These are phyloP conservation scores for Nymphalis c-album DNA, from an alignment of 2,888 invertebrate species.

Conservation along the genomic window DNA sequence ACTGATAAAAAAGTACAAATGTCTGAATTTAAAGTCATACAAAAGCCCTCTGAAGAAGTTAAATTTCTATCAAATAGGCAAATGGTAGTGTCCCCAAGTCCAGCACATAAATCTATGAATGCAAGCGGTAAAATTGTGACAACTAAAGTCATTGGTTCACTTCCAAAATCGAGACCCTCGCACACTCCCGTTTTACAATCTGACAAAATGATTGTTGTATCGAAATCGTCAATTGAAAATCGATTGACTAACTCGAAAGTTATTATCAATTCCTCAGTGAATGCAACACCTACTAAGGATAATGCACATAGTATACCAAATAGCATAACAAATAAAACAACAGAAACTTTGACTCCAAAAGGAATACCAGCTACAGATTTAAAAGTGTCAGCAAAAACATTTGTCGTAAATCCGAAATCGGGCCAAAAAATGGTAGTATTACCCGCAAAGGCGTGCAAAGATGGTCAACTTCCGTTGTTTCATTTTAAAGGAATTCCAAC, in stretches of 20 bases:
- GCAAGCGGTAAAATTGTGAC: slow-evolving; percentile 66
- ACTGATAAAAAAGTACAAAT: slow-evolving; percentile 67
- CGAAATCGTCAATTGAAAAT: slow-evolving; percentile 63
- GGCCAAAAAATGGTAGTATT: slow-evolving; percentile 78
- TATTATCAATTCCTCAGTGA: slow-evolving; percentile 62
- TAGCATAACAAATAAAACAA: slow-evolving; percentile 57
- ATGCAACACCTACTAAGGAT: slow-evolving; percentile 55
- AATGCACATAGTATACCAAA: slow-evolving; percentile 53
- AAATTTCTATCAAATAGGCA: slow-evolving; percentile 73
- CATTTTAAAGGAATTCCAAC: slow-evolving; percentile 75
- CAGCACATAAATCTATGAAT: slow-evolving; percentile 64
- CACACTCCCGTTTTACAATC: slow-evolving; percentile 48
- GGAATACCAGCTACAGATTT: slow-evolving; percentile 76
- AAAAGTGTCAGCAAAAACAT: slow-evolving; percentile 75
- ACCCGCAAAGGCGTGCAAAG: slow-evolving; percentile 70
- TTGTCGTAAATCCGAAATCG: slow-evolving; percentile 74
- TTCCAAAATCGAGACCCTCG: slow-evolving; percentile 56
- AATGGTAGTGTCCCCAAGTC: slow-evolving; percentile 64
- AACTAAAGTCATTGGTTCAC: slow-evolving; percentile 70
- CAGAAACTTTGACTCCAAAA: slow-evolving; percentile 69
- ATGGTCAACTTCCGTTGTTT: slow-evolving; percentile 67
- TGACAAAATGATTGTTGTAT: slow-evolving; percentile 76
- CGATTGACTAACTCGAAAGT: slow-evolving; percentile 66
- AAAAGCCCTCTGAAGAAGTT: slow-evolving; percentile 66
- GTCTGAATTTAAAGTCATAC: slow-evolving; percentile 70